phyloP scores from a whole-genome alignment of 2,888 invertebrate genomes.

The Gasteruption jaculator region DNA sequence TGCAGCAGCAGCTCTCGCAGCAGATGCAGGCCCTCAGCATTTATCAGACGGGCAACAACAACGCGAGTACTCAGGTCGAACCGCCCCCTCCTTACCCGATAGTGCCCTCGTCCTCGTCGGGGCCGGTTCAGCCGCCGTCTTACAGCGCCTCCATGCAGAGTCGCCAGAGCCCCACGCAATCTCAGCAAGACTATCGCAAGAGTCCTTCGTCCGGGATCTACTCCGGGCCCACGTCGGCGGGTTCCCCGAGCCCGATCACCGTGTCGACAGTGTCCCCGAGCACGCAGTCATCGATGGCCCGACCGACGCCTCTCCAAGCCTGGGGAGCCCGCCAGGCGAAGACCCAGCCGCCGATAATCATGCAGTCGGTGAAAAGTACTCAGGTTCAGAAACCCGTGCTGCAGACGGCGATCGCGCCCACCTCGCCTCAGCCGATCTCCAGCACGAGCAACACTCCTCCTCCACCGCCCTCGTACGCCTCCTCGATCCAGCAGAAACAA shows the following conservation, averaged over 20 bases:
- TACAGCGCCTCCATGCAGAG: slow-evolving; percentile 84
- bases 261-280: slow-evolving; percentile 64
- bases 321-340: slow-evolving; percentile 85
- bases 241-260: slow-evolving; percentile 79
- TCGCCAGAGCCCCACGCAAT: slow-evolving; percentile 80
- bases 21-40: slow-evolving; percentile 83
- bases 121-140: slow-evolving; percentile 75
- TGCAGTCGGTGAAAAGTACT: slow-evolving; percentile 94
- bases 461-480: slow-evolving; percentile 80
- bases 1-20: slow-evolving; percentile 81
- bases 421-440: slow-evolving; percentile 65
- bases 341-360: slow-evolving; percentile 89
- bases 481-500: slow-evolving; percentile 74
- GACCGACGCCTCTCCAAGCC: slow-evolving; percentile 78
- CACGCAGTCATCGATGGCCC: slow-evolving; percentile 62
- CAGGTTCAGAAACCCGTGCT: slow-evolving; percentile 92
- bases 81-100: slow-evolving; percentile 57
- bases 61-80: slow-evolving; percentile 44
- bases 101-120: slow-evolving; percentile 56
- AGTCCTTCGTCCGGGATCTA: slow-evolving; percentile 84
- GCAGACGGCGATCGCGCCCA: slow-evolving; percentile 93
- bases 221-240: slow-evolving; percentile 76
- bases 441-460: slow-evolving; percentile 56
- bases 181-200: slow-evolving; percentile 74
- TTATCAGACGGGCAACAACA: slow-evolving; percentile 60